A percentile compares a stretch with the other conserved stretches of the same genome.
Evolutionary conservation across 2,888 invertebrate species (phyloP).

Genomic region (Lordiphosa andalusiaca): DNA sequence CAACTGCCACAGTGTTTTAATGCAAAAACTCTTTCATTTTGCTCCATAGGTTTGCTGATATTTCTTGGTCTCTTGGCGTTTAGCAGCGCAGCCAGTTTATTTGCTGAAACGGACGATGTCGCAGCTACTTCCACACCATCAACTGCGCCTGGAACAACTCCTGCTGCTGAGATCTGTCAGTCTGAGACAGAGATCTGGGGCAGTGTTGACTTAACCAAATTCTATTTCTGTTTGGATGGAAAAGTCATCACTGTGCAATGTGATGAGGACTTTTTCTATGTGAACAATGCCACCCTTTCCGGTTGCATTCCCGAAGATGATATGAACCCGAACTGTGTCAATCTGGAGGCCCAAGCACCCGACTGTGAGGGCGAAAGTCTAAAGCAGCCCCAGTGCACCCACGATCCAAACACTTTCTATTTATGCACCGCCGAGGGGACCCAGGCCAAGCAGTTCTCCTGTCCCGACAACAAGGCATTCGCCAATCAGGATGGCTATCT

Average conservation of each 20-base stretch:
- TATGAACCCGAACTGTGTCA: constrained; percentile 43
- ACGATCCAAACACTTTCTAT: constrained; percentile 30
- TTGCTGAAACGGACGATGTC: not conserved
- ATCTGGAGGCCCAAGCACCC: constrained; percentile 15
- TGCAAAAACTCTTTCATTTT: not conserved
- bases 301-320: constrained; percentile 40
- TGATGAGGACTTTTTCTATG: constrained; percentile 30
- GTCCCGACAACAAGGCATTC: constrained; percentile 31
- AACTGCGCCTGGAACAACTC: not conserved
- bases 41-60: constrained; percentile 33
- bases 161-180: constrained; percentile 16
- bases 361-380: constrained; percentile 38
- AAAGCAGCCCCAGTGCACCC: constrained; percentile 38
- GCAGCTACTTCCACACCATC: not conserved
- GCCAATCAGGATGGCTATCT: constrained; percentile 38
- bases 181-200: constrained; percentile 31
- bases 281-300: constrained; percentile 34
- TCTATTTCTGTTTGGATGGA: constrained; percentile 31
- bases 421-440: constrained; percentile 24
- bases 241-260: constrained; percentile 6
- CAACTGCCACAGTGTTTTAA: not conserved
- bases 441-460: constrained; percentile 9
- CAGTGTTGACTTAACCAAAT: constrained; percentile 19
- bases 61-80: constrained; percentile 43
- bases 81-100: constrained; percentile 16